Conservation (phyloP, 2,113 vertebrate genomes). For the Urocynchramus pylzowi region DNA sequence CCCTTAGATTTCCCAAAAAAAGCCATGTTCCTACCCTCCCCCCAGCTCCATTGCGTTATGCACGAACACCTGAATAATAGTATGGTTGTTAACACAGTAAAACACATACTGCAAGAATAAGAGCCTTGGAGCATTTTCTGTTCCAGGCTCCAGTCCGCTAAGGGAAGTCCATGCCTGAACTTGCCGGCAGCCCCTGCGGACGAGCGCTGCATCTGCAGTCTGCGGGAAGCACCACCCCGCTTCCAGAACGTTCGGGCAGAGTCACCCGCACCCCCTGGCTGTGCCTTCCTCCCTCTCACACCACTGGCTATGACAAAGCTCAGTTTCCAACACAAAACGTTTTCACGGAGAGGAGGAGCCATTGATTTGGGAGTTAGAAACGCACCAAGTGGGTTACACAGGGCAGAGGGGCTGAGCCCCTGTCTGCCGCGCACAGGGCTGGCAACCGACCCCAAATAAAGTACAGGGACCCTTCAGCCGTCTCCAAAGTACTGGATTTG, state of each 20-base stretch:
- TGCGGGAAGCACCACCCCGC: slow-evolving; percentile 11
- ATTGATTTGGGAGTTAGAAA: neutral
- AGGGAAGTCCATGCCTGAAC: neutral
- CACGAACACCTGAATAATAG: neutral
- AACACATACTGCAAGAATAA: neutral
- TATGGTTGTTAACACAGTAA: neutral
- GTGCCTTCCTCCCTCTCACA: neutral
- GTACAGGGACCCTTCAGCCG: too few relatives aligned
- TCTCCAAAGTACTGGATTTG: neutral
- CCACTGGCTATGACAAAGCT: neutral
- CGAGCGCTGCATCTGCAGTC: neutral
- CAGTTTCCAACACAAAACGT: neutral
- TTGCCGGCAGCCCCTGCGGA: neutral
- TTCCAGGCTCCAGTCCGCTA: neutral
- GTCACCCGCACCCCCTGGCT: neutral
- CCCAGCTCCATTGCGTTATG: neutral
- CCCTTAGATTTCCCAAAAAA: neutral
- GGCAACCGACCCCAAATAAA: fast-evolving
- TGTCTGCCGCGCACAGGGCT: neutral
- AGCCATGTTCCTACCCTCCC: neutral
- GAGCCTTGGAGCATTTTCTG: neutral
- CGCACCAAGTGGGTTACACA: fast-evolving
- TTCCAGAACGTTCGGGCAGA: slow-evolving; percentile 46
- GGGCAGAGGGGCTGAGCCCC: too few relatives aligned
- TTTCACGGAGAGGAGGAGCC: neutral